A percentile compares a stretch with the other conserved stretches of the same genome.
phyloP scores from a whole-genome alignment of 2,888 invertebrate species.

The Conchocele bisecta region DNA sequence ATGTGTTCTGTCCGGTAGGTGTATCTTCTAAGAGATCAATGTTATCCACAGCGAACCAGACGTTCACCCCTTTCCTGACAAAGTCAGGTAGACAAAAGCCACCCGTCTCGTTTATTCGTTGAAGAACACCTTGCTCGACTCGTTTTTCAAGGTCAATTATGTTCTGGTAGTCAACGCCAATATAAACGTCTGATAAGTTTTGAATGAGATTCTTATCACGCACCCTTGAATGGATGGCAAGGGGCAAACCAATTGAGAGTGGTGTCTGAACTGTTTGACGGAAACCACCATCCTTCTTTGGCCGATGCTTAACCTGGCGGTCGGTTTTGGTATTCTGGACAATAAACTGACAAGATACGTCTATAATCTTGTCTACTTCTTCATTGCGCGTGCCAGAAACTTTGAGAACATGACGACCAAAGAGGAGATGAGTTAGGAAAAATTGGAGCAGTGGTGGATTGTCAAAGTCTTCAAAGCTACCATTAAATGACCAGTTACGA shows the following conservation, averaged over 20 bases:
- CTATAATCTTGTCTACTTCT: slow-evolving; percentile 33
- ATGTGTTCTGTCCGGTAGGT: slow-evolving; percentile 12
- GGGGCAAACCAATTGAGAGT: slow-evolving; percentile 2
- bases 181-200: slow-evolving; percentile 8
- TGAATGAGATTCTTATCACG: slow-evolving; percentile 13
- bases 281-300: slow-evolving; percentile 23
- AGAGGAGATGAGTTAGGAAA: slow-evolving; percentile 16
- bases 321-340: slow-evolving; percentile 30
- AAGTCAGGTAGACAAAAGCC: slow-evolving; percentile 41
- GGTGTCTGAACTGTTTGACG: slow-evolving; percentile 26
- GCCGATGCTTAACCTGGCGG: slow-evolving; percentile 32
- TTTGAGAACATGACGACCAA: slow-evolving; percentile 18
- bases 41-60: slow-evolving; percentile 46
- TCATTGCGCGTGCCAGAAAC: slow-evolving; percentile 12
- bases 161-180: background rate
- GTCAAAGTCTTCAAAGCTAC: slow-evolving; percentile 9
- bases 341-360: slow-evolving; percentile 34
- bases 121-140: slow-evolving; percentile 27
- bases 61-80: slow-evolving; percentile 38
- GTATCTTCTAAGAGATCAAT: slow-evolving; percentile 46
- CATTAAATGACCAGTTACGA: slow-evolving; percentile 7
- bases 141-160: slow-evolving; percentile 13
- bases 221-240: slow-evolving; percentile 4
- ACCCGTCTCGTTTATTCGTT: slow-evolving; percentile 1
- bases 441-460: slow-evolving; percentile 19